Conservation (phyloP, 2,797 vertebrate species). For the Helicolenus hilgendorfi region DNA sequence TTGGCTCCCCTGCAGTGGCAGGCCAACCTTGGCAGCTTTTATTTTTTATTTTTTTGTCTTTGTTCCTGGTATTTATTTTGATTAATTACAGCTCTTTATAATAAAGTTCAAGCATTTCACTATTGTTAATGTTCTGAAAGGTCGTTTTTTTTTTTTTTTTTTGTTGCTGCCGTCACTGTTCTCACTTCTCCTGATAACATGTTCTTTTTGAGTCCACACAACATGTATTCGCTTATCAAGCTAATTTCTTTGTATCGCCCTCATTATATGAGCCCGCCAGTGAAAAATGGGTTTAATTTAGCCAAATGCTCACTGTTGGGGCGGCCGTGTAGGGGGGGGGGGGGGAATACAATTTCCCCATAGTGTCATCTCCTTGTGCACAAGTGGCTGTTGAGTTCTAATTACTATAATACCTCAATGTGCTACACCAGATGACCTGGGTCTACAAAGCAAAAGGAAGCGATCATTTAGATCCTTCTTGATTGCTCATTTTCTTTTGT, state of each 20-base stretch:
- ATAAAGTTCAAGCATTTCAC: conserved; percentile 19
- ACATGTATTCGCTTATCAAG: conserved; percentile 79
- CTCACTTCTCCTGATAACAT: conserved; percentile 44
- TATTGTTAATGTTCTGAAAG: conserved; percentile 21
- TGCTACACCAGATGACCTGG: conserved; percentile 71
- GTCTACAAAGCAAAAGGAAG: conserved; percentile 58
- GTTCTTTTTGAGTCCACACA: conserved; percentile 57
- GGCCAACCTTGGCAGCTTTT: conserved; percentile 13
- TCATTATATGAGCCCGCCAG: conserved; percentile 79
- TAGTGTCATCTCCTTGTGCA: conserved; percentile 87
- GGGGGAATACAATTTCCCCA: conserved; percentile 85
- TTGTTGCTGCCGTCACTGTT: conserved; percentile 25
- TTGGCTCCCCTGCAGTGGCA: conserved; percentile 36
- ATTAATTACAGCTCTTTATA: conserved; percentile 22
- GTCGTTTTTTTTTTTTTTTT: background rate
- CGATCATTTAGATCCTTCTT: conserved; percentile 39
- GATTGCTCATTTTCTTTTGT: conserved; percentile 41
- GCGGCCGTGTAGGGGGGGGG: background rate
- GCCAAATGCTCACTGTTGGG: conserved; percentile 77
- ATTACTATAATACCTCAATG: conserved; percentile 88
- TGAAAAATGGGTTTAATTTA: conserved; percentile 92
- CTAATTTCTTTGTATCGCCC: conserved; percentile 82
- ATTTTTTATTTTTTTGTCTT: background rate
- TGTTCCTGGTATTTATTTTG: conserved; percentile 14
- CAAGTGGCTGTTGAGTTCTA: conserved; percentile 86